Percentiles rank a stretch among this genome's conserved stretches.
Evolutionary conservation across 2,888 invertebrate species (phyloP).

Genomic region (Parochlus steinenii): DNA sequence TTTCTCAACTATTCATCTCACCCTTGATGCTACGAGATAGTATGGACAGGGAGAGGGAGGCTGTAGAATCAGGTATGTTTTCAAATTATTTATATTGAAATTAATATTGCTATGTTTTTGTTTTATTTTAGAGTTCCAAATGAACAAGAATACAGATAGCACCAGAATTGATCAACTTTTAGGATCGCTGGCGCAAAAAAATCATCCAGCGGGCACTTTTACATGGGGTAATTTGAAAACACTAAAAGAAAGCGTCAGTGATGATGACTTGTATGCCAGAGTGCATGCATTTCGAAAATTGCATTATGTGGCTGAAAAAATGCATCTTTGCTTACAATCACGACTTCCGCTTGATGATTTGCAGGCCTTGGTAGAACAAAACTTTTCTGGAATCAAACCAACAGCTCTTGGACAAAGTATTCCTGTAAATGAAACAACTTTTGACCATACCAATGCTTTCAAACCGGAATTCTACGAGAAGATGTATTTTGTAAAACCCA

Average conservation of each 20-base stretch:
- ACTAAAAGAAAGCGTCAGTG: conserved; percentile 46
- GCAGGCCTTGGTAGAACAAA: conserved; percentile 16
- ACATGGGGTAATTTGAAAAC: conserved; percentile 72
- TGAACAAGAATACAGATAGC: conserved; percentile 56
- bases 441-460: conserved; percentile 23
- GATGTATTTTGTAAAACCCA: conserved; percentile 54
- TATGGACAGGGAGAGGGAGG: conserved; percentile 72
- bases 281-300: conserved; percentile 57
- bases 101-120: conserved; percentile 12
- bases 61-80: conserved; percentile 81
- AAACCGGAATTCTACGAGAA: conserved; percentile 22
- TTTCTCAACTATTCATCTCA: conserved; percentile 74
- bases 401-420: neutral
- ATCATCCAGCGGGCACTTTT: conserved; percentile 60
- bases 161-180: conserved; percentile 63
- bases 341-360: conserved; percentile 26
- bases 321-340: conserved; percentile 73
- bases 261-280: conserved; percentile 47
- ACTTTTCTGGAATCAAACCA: conserved; percentile 1
- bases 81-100: conserved; percentile 32
- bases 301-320: conserved; percentile 74
- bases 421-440: conserved; percentile 19
- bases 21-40: conserved; percentile 73
- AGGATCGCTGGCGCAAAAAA: conserved; percentile 44
- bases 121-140: conserved; percentile 73